Conservation (phyloP, 2,797 vertebrate species). For the Epinephelus awoara region DNA sequence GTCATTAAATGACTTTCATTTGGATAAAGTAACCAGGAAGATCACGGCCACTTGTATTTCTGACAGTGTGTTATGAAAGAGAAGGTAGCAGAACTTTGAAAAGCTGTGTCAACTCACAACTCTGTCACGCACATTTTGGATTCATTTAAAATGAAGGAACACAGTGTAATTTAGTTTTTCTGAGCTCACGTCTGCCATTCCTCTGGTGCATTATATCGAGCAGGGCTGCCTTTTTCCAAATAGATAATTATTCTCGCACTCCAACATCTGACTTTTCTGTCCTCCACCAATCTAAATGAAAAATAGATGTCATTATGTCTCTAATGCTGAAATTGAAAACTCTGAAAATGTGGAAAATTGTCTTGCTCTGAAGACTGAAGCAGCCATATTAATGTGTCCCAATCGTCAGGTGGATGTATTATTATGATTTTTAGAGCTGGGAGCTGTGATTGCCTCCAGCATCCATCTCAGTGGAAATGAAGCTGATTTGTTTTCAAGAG, state of each 20-base stretch:
- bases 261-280: constrained; percentile 37
- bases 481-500: constrained; percentile 55
- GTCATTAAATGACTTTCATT: constrained; percentile 8
- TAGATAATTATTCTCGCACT: constrained; percentile 42
- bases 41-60: not conserved
- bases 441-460: constrained; percentile 42
- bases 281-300: constrained; percentile 62
- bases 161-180: constrained; percentile 8
- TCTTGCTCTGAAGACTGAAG: constrained; percentile 25
- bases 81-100: not conserved
- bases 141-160: constrained; percentile 21
- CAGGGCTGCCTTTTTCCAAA: constrained; percentile 42
- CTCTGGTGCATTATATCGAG: constrained; percentile 10
- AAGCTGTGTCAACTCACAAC: not conserved
- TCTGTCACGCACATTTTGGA: constrained; percentile 15
- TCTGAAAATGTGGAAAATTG: constrained; percentile 26
- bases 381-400: constrained; percentile 38
- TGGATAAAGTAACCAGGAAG: not conserved
- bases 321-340: constrained; percentile 54
- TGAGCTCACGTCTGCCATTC: not conserved
- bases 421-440: constrained; percentile 21
- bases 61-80: not conserved
- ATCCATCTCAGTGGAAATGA: constrained; percentile 45
- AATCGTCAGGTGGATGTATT: constrained; percentile 48
- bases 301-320: constrained; percentile 63